These are phyloP conservation scores for Pseudomyrmex flavicornis DNA, from an alignment of 1,140 invertebrate genomes.

Conservation along the genomic window DNA sequence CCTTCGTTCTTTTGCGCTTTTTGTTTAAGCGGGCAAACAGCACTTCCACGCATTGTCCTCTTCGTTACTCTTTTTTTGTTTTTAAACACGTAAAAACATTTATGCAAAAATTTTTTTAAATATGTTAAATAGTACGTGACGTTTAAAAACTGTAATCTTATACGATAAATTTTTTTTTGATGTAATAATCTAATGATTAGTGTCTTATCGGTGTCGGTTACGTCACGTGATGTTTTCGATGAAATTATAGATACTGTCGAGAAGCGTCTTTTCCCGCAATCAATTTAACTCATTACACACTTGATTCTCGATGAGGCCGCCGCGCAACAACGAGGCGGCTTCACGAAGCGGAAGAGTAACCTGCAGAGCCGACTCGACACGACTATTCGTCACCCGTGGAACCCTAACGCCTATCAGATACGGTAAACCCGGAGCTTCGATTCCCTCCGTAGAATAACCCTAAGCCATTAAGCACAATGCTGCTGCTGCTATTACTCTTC, in stretches of 20 bases:
- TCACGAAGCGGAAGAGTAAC: slow-evolving; percentile 54
- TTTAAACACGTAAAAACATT: not conserved
- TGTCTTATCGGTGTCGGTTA: too few relatives aligned
- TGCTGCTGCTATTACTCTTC: slow-evolving; percentile 73
- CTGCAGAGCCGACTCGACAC: slow-evolving; percentile 59
- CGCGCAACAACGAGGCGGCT: not conserved
- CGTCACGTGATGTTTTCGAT: not conserved
- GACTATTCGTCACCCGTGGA: slow-evolving; percentile 70
- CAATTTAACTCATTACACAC: slow-evolving; percentile 36
- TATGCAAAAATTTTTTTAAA: not conserved
- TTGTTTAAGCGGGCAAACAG: slow-evolving; percentile 5
- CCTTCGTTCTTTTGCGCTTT: not conserved
- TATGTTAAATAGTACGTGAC: not conserved
- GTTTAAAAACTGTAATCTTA: not conserved
- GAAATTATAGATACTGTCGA: not conserved
- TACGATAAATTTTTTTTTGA: too few relatives aligned
- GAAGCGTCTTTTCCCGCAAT: not conserved
- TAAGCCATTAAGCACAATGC: slow-evolving; percentile 75
- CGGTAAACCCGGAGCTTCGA: slow-evolving; percentile 68
- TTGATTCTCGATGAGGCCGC: not conserved
- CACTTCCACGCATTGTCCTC: not conserved
- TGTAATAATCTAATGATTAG: too few relatives aligned
- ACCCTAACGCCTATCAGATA: slow-evolving; percentile 65
- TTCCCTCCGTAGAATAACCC: slow-evolving; percentile 70
- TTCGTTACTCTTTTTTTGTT: not conserved